These are phyloP conservation scores for Astropecten irregularis DNA, from an alignment of 53 echinoderm and acorn worm species.

Conservation along the genomic window DNA sequence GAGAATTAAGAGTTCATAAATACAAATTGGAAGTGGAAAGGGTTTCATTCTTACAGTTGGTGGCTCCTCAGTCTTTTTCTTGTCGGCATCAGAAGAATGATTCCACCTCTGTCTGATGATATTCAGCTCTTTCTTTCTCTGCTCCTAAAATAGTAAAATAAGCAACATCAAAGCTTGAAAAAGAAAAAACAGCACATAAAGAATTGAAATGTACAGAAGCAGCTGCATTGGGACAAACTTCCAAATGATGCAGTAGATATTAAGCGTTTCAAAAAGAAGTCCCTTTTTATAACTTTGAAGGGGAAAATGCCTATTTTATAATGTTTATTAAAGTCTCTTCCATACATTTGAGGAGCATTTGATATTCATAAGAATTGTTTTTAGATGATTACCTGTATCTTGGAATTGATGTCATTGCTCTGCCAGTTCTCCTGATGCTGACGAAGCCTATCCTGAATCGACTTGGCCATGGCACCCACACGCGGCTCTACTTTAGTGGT, in stretches of 20 bases:
- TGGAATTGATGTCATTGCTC: constrained; percentile 84
- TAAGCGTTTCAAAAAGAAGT: too few relatives aligned
- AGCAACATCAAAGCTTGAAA: not conserved
- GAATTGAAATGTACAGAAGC: too few relatives aligned
- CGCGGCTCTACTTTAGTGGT: constrained; percentile 69
- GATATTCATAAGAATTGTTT: too few relatives aligned
- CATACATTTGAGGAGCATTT: too few relatives aligned
- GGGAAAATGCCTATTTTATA: too few relatives aligned
- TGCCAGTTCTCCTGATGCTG: constrained; percentile 91
- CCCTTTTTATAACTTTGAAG: too few relatives aligned
- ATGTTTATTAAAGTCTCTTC: too few relatives aligned
- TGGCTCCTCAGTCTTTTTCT: constrained; percentile 11
- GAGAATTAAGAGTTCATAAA: too few relatives aligned
- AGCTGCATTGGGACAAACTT: too few relatives aligned
- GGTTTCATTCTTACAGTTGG: constrained; percentile 40
- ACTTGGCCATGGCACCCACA: constrained; percentile 90
- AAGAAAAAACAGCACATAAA: too few relatives aligned
- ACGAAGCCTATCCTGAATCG: constrained; percentile 81
- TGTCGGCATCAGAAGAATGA: constrained; percentile 46
- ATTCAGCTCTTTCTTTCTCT: constrained; percentile 87
- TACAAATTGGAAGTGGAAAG: too few relatives aligned
- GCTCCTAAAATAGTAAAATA: constrained; percentile 60
- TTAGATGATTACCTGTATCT: constrained; percentile 92
- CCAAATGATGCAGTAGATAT: too few relatives aligned
- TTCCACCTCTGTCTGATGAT: constrained; percentile 74